A percentile compares a stretch with the other conserved stretches of the same genome.
These are phyloP conservation scores for Apis cerana DNA, from an alignment of 1,140 invertebrate genomes.

Conservation along the genomic window DNA sequence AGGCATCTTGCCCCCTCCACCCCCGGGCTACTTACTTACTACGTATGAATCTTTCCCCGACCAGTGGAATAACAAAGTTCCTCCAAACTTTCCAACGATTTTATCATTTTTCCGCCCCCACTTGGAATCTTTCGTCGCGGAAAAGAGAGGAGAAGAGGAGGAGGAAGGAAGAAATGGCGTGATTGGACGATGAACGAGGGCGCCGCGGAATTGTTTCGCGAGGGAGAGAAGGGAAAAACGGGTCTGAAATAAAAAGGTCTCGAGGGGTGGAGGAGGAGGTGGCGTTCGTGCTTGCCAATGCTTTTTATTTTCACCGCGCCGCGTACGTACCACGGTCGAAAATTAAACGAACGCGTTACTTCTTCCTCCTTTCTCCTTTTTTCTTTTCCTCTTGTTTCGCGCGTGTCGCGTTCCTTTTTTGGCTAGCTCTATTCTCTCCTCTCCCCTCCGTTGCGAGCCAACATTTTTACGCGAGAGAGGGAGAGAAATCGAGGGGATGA, in stretches of 20 bases:
- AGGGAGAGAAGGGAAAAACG: not conserved
- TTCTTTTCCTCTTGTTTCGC: not conserved
- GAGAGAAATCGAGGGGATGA: too few species aligned
- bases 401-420: not conserved
- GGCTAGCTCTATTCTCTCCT: not conserved
- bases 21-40: constrained; percentile 48
- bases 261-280: not conserved
- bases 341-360: constrained; percentile 41
- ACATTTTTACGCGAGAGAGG: constrained; percentile 11
- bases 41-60: constrained; percentile 57
- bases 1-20: constrained; percentile 38
- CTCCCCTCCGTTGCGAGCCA: not conserved
- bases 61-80: constrained; percentile 63
- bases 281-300: not conserved
- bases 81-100: constrained; percentile 52
- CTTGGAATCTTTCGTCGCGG: not conserved
- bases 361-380: not conserved
- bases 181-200: constrained; percentile 33
- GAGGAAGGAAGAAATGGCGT: constrained; percentile 12
- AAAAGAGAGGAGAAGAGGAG: too few species aligned
- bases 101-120: constrained; percentile 53
- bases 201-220: constrained; percentile 44
- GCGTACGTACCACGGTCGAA: constrained; percentile 9
- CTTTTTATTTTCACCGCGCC: constrained; percentile 17
- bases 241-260: constrained; percentile 27